Conservation (phyloP, 2,797 vertebrate genomes). For the Rousettus madagascariensis region DNA sequence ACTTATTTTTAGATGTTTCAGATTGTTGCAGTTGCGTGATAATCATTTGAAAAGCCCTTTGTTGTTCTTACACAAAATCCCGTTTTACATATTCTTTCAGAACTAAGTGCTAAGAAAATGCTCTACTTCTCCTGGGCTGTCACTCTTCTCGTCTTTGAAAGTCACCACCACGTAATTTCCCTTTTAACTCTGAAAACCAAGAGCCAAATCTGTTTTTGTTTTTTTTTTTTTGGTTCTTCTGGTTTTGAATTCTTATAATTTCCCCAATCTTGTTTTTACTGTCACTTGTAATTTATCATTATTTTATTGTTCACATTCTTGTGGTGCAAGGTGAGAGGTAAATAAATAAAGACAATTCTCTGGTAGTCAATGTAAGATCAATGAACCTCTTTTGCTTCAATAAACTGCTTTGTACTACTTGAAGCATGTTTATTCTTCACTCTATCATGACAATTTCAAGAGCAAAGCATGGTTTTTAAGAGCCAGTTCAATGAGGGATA, state of each 20-base stretch:
- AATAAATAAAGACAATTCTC: constrained; percentile 2
- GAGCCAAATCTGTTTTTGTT: neutral
- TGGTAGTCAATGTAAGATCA: neutral
- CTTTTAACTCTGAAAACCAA: constrained; percentile 23
- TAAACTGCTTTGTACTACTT: neutral
- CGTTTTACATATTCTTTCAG: neutral
- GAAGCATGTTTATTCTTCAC: neutral
- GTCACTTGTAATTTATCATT: neutral
- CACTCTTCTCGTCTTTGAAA: constrained; percentile 25
- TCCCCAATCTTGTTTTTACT: neutral
- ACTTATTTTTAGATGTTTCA: neutral
- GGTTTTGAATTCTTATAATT: neutral
- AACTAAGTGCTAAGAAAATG: neutral
- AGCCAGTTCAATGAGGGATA: neutral
- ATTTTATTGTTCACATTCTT: neutral
- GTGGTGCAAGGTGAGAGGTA: neutral
- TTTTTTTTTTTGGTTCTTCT: neutral
- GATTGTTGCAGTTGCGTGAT: neutral
- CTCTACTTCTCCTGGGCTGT: neutral
- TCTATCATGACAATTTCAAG: neutral
- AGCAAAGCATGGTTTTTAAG: neutral
- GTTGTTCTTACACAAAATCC: neutral
- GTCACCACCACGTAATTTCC: neutral
- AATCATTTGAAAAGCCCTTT: neutral
- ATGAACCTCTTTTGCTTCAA: neutral